These are phyloP conservation scores for Ectemnius cavifrons DNA, from an alignment of 2,888 invertebrate genomes.

Conservation along the genomic window DNA sequence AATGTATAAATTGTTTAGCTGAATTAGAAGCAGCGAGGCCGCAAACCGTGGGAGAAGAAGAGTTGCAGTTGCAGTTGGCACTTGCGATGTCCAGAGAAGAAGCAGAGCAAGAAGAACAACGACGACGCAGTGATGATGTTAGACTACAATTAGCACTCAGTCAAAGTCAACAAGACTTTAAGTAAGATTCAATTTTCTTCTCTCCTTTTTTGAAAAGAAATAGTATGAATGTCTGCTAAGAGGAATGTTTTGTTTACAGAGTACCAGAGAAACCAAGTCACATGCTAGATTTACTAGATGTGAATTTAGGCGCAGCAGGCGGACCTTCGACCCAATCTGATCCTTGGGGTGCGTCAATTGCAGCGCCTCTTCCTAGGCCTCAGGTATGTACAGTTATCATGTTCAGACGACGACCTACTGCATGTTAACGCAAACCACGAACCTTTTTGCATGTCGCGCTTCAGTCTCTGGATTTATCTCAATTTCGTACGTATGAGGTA, in stretches of 20 bases:
- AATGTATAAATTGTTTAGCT: constrained; percentile 67
- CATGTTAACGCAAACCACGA: no score
- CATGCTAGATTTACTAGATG: constrained; percentile 90
- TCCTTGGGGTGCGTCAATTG: constrained; percentile 86
- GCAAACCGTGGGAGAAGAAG: constrained; percentile 98
- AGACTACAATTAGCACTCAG: constrained; percentile 96
- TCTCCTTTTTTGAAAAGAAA: background rate
- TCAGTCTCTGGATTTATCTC: constrained; percentile 74
- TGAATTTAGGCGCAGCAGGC: constrained; percentile 84
- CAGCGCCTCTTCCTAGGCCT: constrained; percentile 80
- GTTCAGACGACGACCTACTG: constrained; percentile 11
- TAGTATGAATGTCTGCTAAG: background rate
- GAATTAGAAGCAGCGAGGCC: constrained; percentile 97
- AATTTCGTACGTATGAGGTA: constrained; percentile 61
- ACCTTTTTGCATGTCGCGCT: constrained; percentile 53
- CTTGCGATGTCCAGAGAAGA: constrained; percentile 99
- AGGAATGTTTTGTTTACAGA: constrained; percentile 60
- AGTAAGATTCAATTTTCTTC: constrained; percentile 80
- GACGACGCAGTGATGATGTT: constrained; percentile 96
- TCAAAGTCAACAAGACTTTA: constrained; percentile 96
- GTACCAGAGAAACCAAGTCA: constrained; percentile 82
- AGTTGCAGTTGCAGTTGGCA: constrained; percentile 97
- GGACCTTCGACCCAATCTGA: constrained; percentile 81
- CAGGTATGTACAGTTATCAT: constrained; percentile 77
- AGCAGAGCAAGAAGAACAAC: constrained; percentile 97